Conservation (phyloP, 2,113 vertebrate species). For the Stomatorhinus ivindoensis region DNA sequence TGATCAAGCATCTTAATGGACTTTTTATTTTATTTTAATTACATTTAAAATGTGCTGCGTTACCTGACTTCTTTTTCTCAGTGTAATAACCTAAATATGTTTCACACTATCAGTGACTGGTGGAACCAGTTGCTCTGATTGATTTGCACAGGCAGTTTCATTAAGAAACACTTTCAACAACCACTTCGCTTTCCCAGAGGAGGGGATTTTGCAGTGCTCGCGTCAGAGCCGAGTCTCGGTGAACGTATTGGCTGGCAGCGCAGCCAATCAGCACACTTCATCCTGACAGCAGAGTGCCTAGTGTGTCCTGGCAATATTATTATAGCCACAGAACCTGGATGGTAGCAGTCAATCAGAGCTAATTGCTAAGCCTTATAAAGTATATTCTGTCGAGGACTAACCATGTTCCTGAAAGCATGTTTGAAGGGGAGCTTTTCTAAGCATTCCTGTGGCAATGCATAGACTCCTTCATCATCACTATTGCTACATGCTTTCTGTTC, state of each 20-base stretch:
- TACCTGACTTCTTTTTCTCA: neutral
- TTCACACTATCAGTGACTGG: neutral
- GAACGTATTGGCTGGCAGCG: neutral
- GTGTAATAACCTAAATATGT: neutral
- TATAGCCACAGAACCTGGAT: neutral
- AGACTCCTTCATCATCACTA: neutral
- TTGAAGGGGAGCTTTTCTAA: neutral
- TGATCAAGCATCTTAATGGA: neutral
- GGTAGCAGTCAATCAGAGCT: neutral
- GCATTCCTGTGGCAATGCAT: neutral
- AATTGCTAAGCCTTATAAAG: neutral
- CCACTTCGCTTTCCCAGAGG: neutral
- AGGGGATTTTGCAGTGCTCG: neutral
- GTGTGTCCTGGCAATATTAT: neutral
- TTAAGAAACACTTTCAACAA: conserved; percentile 10
- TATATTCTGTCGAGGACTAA: neutral
- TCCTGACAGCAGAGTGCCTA: neutral
- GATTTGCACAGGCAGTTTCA: conserved; percentile 8
- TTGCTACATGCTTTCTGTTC: neutral
- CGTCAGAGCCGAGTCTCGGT: neutral
- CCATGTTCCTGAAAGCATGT: neutral
- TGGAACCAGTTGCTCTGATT: conserved; percentile 12
- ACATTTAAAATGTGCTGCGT: neutral
- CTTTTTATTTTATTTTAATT: conserved; percentile 7
- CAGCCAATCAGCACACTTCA: neutral